Evolutionary conservation across 1,140 invertebrate species (phyloP).

Genomic region (Maniola jurtina): DNA sequence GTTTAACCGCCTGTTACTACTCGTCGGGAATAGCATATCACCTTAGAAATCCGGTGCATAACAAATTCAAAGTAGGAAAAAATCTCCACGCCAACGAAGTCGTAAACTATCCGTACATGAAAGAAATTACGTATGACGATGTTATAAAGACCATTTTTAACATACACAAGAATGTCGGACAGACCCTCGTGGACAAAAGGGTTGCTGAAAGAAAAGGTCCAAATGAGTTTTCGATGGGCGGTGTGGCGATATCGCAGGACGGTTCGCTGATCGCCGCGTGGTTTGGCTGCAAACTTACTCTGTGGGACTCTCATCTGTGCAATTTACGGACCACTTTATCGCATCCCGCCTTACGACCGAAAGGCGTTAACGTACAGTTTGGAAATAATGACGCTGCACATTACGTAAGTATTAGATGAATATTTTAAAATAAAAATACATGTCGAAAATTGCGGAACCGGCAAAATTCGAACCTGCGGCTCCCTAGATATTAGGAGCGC

Average conservation of each 20-base stretch:
- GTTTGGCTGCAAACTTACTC: conserved; percentile 69
- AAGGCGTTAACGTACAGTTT: conserved; percentile 66
- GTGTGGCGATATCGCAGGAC: conserved; percentile 70
- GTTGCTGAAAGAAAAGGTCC: conserved; percentile 20
- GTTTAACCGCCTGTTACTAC: conserved; percentile 69
- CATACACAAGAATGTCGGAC: conserved; percentile 55
- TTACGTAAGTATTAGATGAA: conserved; percentile 76
- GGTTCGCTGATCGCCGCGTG: conserved; percentile 75
- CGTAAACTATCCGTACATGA: conserved; percentile 49
- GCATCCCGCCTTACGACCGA: conserved; percentile 65
- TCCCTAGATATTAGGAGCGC: too few relatives aligned
- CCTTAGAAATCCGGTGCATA: conserved; percentile 46
- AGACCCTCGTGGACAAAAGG: conserved; percentile 22
- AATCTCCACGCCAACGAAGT: conserved; percentile 26
- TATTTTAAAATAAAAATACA: too few relatives aligned
- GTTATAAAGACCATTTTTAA: conserved; percentile 56
- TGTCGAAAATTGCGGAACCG: too few relatives aligned
- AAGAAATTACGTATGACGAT: conserved; percentile 39
- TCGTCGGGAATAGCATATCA: conserved; percentile 58
- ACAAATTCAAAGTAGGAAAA: conserved; percentile 54
- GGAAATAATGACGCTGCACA: conserved; percentile 72
- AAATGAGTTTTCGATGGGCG: conserved; percentile 53
- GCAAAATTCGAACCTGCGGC: too few relatives aligned
- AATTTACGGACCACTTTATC: conserved; percentile 62
- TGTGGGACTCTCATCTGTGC: conserved; percentile 71